Evolutionary conservation across 2,888 invertebrate genomes (phyloP).

Genomic region (Laothoe populi): DNA sequence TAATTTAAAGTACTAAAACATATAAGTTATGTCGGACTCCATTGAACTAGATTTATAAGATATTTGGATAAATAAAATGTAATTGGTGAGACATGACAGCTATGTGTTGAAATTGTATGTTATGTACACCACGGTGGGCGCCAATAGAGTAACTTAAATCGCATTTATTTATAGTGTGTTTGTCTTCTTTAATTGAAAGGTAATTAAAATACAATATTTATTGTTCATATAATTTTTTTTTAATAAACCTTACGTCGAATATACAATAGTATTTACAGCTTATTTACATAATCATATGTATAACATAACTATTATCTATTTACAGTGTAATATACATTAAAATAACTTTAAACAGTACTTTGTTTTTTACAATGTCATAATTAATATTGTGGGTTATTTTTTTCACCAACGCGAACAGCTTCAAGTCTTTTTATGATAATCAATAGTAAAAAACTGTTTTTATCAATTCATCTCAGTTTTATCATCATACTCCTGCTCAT

Average conservation of each 20-base stretch:
- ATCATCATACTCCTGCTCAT: too few relatives aligned
- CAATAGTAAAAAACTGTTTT: not conserved
- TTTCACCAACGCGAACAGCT: not conserved
- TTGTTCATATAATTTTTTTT: constrained; percentile 30
- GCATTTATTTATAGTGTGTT: not conserved
- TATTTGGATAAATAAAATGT: too few relatives aligned
- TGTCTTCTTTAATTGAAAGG: not conserved
- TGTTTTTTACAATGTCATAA: constrained; percentile 29
- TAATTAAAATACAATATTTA: not conserved
- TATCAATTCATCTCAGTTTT: not conserved
- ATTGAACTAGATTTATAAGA: too few relatives aligned
- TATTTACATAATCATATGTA: constrained; percentile 42
- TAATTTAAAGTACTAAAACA: too few relatives aligned
- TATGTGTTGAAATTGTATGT: too few relatives aligned
- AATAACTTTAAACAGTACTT: constrained; percentile 31
- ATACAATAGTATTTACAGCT: constrained; percentile 41
- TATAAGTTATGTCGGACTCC: too few relatives aligned
- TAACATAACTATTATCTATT: constrained; percentile 33
- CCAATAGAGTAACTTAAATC: not conserved
- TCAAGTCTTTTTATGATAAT: not conserved
- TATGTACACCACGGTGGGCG: not conserved
- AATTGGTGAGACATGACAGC: too few relatives aligned
- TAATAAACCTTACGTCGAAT: constrained; percentile 53
- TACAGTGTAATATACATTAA: constrained; percentile 33
- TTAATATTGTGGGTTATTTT: not conserved